These are phyloP conservation scores for Capreolus pygargus DNA, from an alignment of 2,113 vertebrate genomes.

Conservation along the genomic window DNA sequence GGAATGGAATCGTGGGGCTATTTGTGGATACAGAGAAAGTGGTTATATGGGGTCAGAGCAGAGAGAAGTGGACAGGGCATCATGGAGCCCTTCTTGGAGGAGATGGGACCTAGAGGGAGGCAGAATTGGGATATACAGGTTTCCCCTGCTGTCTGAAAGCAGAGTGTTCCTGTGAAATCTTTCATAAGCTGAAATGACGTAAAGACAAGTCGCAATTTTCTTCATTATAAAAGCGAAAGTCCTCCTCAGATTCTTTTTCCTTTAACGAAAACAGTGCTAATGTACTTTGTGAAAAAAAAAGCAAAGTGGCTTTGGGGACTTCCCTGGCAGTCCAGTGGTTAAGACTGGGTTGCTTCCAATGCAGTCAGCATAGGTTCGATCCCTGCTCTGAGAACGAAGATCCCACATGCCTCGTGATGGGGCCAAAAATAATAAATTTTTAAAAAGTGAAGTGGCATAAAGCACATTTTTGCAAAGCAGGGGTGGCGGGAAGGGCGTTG, in stretches of 20 bases:
- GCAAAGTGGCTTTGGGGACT: background rate
- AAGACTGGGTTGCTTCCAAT: background rate
- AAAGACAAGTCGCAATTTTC: background rate
- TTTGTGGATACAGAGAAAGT: background rate
- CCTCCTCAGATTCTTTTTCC: background rate
- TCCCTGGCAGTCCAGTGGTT: background rate
- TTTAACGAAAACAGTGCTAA: background rate
- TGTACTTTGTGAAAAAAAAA: background rate
- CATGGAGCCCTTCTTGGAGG: background rate
- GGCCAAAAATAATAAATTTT: background rate
- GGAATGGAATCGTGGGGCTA: background rate
- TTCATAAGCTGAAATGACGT: background rate
- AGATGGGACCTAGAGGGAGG: background rate
- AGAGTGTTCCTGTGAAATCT: background rate
- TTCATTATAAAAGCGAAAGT: background rate
- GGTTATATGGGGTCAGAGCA: background rate
- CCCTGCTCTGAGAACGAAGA: background rate
- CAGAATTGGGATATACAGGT: background rate
- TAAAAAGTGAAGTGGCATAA: background rate
- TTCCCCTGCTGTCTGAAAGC: background rate
- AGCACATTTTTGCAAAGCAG: background rate
- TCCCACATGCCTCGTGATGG: fast-evolving
- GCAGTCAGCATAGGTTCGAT: background rate
- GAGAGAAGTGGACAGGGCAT: background rate
- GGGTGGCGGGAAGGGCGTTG: background rate